Percentiles rank a stretch among this genome's conserved stretches.
Evolutionary conservation across 2,888 invertebrate species (phyloP).

Genomic region (Notodonta ziczac): DNA sequence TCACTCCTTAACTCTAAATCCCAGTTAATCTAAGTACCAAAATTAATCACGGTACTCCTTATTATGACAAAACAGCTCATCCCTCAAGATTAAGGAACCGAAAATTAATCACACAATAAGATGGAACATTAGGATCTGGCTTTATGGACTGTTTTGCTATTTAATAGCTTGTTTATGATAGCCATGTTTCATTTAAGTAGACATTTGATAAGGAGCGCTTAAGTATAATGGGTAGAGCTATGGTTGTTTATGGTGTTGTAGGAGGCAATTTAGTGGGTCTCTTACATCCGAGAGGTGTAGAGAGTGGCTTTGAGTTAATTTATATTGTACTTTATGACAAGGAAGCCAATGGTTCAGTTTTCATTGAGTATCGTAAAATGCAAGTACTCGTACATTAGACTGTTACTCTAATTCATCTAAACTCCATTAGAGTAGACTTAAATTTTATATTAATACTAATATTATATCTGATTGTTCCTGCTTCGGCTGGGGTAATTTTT

Average conservation of each 20-base stretch:
- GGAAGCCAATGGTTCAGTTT: background rate
- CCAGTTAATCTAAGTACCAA: background rate
- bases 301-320: background rate
- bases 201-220: conserved; percentile 24
- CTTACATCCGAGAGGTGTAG: background rate
- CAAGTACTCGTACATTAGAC: too few relatives aligned
- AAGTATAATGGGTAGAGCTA: conserved; percentile 6
- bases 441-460: too few relatives aligned
- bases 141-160: conserved; percentile 42
- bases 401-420: too few relatives aligned
- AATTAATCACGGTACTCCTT: conserved; percentile 35
- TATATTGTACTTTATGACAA: background rate
- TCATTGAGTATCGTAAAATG: too few relatives aligned
- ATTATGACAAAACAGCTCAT: conserved; percentile 41
- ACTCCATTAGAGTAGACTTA: too few relatives aligned
- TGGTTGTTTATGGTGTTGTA: conserved; percentile 6
- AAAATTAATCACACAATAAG: conserved; percentile 32
- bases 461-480: too few relatives aligned
- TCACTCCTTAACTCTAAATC: background rate
- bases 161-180: conserved; percentile 35
- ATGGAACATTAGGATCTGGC: conserved; percentile 24
- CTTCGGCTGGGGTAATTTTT: too few relatives aligned
- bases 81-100: conserved; percentile 39
- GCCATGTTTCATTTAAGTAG: conserved; percentile 26
- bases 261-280: background rate